phyloP scores from a whole-genome alignment of 2,113 vertebrate genomes.

The Seriola aureovittata region DNA sequence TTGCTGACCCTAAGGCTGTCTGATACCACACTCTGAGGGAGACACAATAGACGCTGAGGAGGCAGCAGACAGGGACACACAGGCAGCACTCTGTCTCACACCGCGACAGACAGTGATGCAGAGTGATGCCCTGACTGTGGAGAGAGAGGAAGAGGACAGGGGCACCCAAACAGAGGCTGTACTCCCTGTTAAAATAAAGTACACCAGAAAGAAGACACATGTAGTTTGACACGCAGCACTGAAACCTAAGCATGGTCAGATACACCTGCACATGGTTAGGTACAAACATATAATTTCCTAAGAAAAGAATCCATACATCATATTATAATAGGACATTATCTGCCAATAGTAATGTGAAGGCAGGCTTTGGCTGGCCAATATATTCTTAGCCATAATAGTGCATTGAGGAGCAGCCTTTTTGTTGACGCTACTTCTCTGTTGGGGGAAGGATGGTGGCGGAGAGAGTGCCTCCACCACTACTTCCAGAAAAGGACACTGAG shows the following conservation, averaged over 20 bases:
- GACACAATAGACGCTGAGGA: slow-evolving; percentile 64
- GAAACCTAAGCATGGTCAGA: not conserved
- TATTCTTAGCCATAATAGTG: slow-evolving; percentile 60
- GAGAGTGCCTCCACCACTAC: slow-evolving; percentile 34
- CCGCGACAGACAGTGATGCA: slow-evolving; percentile 45
- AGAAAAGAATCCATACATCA: slow-evolving; percentile 7
- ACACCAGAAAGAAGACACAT: not conserved
- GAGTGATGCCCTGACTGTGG: slow-evolving; percentile 39
- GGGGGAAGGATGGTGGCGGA: slow-evolving; percentile 10
- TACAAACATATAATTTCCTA: slow-evolving; percentile 24
- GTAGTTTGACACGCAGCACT: not conserved
- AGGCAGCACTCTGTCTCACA: slow-evolving; percentile 46
- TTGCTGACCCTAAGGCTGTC: slow-evolving; percentile 56
- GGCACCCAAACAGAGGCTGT: slow-evolving; percentile 19
- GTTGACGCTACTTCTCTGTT: slow-evolving; percentile 50
- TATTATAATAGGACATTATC: not conserved
- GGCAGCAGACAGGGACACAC: slow-evolving; percentile 60
- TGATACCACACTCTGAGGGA: slow-evolving; percentile 49
- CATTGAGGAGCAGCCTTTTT: slow-evolving; percentile 46
- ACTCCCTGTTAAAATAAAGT: slow-evolving; percentile 7
- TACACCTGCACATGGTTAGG: slow-evolving; percentile 1
- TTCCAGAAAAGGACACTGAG: slow-evolving; percentile 78
- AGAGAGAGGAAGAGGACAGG: slow-evolving; percentile 42
- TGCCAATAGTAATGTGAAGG: not conserved
- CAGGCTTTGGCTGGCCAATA: not conserved